Percentiles rank a stretch among this genome's conserved stretches.
Evolutionary conservation across 2,888 invertebrate genomes (phyloP).

Genomic region (Matsumyia berberina): DNA sequence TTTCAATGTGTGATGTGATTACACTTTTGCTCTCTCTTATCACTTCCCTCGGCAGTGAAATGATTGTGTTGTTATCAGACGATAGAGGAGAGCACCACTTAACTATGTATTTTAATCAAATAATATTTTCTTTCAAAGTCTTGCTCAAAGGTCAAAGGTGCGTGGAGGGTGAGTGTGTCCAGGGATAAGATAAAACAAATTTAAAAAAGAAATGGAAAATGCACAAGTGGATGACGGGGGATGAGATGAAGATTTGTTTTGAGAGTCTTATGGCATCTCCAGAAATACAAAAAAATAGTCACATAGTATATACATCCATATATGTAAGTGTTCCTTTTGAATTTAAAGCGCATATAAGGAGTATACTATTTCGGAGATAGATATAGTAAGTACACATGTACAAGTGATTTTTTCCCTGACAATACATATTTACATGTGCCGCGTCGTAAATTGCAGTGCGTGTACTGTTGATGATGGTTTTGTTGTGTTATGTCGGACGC

Average conservation of each 20-base stretch:
- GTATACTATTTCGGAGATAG: background rate
- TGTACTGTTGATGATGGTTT: background rate
- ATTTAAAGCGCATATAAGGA: background rate
- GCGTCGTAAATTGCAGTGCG: constrained; percentile 5
- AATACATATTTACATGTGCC: background rate
- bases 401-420: background rate
- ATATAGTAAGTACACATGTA: background rate
- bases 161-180: background rate
- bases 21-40: constrained; percentile 32
- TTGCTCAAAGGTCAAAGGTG: background rate
- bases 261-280: no score
- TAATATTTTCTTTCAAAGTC: background rate
- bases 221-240: no score
- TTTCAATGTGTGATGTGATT: background rate
- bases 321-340: background rate
- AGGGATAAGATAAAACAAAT: background rate
- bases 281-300: no score
- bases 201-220: background rate
- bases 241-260: no score
- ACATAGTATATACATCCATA: no score
- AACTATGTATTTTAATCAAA: background rate
- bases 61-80: constrained; percentile 3
- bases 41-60: background rate
- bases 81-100: background rate
- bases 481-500: constrained; percentile 1